Conservation (phyloP, 2,113 vertebrate species). For the Scortum barcoo region DNA sequence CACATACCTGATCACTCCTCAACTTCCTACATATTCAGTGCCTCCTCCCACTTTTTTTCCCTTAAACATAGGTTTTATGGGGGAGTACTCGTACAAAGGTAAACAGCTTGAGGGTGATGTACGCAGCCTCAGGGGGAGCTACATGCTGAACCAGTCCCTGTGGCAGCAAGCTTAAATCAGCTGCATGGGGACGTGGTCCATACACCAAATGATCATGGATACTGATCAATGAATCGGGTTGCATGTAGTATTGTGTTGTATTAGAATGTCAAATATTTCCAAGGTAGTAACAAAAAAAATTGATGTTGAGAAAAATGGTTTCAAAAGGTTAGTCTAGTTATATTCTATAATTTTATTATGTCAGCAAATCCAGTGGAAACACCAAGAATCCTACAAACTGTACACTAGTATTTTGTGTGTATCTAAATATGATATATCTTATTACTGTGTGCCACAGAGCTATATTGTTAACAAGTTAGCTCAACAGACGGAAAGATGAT, state of each 20-base stretch:
- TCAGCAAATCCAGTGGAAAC: background rate
- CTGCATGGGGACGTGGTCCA: constrained; percentile 6
- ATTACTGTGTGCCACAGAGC: too few species aligned
- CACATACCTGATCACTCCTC: constrained; percentile 15
- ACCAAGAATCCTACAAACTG: background rate
- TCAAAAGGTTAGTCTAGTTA: background rate
- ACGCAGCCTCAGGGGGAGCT: constrained; percentile 33
- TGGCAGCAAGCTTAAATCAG: constrained; percentile 28
- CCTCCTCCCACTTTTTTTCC: constrained; percentile 21
- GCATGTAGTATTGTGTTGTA: background rate
- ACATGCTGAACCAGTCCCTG: constrained; percentile 17
- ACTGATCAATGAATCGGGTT: background rate
- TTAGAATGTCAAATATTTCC: background rate
- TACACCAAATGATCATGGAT: constrained; percentile 2
- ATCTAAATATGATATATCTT: background rate
- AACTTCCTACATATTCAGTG: constrained; percentile 51
- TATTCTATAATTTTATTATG: background rate
- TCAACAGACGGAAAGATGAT: background rate
- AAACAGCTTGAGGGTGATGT: constrained; percentile 62
- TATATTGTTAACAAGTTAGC: too few species aligned
- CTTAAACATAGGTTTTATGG: constrained; percentile 65
- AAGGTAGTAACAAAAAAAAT: background rate
- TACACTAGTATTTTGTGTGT: background rate
- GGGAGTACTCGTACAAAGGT: constrained; percentile 64
- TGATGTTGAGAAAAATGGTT: too few species aligned